Evolutionary conservation across 2,113 vertebrate genomes (phyloP).

Genomic region (Halichoeres trimaculatus): DNA sequence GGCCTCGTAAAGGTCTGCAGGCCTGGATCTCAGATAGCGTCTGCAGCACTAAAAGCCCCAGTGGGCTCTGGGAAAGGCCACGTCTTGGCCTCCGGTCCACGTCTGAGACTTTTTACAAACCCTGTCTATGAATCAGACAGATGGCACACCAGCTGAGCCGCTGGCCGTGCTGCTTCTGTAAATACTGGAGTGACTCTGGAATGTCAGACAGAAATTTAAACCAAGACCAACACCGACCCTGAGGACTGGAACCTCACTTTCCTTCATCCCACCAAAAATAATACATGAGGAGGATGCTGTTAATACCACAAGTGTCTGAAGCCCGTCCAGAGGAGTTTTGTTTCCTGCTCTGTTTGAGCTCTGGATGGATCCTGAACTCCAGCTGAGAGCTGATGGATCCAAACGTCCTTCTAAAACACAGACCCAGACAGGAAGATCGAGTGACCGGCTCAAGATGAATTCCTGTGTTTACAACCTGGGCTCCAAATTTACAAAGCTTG

Average conservation of each 20-base stretch:
- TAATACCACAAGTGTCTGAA: constrained; percentile 25
- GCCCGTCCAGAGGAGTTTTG: constrained; percentile 16
- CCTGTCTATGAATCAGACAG: constrained; percentile 55
- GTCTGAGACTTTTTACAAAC: constrained; percentile 21
- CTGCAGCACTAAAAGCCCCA: constrained; percentile 23
- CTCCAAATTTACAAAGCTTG: neutral
- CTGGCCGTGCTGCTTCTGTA: constrained; percentile 36
- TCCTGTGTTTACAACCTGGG: neutral
- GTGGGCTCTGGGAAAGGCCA: constrained; percentile 37
- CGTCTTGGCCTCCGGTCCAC: constrained; percentile 24
- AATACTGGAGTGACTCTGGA: constrained; percentile 62
- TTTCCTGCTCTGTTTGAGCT: constrained; percentile 32
- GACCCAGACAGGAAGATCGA: neutral
- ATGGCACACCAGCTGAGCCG: constrained; percentile 21
- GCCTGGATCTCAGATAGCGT: constrained; percentile 15
- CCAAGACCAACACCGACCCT: constrained; percentile 66
- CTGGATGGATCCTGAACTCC: constrained; percentile 20
- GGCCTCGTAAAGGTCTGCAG: constrained; percentile 4
- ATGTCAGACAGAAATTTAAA: constrained; percentile 67
- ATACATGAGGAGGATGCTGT: constrained; percentile 46
- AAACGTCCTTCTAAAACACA: constrained; percentile 4
- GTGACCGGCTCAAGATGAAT: neutral
- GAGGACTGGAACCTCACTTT: constrained; percentile 23
- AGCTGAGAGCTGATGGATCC: constrained; percentile 29
- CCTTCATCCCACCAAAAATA: constrained; percentile 38